Evolutionary conservation across 2,113 vertebrate species (phyloP).

Genomic region (Apodemus speciosus): DNA sequence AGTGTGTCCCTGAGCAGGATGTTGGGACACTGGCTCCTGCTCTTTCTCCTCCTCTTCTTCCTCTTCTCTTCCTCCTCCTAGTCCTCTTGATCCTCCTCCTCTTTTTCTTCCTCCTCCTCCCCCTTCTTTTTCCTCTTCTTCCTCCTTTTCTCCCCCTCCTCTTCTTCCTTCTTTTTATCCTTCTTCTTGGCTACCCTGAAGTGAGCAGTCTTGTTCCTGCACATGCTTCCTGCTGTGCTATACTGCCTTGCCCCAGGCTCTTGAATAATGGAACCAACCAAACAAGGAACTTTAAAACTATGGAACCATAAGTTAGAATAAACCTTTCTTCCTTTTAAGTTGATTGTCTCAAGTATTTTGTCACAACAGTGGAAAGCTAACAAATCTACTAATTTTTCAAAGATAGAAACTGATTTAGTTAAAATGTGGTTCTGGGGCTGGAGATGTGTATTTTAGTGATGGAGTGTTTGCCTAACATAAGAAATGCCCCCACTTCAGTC

Average conservation of each 20-base stretch:
- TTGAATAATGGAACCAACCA: background rate
- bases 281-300: background rate
- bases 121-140: background rate
- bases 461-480: background rate
- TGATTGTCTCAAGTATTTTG: background rate
- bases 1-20: background rate
- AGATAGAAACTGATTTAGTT: constrained; percentile 7
- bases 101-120: too few relatives aligned
- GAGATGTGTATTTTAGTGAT: background rate
- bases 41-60: background rate
- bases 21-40: background rate
- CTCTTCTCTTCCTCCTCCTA: background rate
- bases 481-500: background rate
- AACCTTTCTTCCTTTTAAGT: background rate
- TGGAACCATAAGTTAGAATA: background rate
- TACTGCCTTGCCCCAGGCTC: background rate
- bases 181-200: background rate
- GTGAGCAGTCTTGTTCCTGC: background rate
- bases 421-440: background rate
- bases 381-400: background rate
- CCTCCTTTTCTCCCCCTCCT: background rate
- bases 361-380: background rate
- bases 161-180: background rate
- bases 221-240: background rate
- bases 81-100: background rate